Evolutionary conservation across 1,140 invertebrate species (phyloP).

Genomic region (Heliconius melpomene): DNA sequence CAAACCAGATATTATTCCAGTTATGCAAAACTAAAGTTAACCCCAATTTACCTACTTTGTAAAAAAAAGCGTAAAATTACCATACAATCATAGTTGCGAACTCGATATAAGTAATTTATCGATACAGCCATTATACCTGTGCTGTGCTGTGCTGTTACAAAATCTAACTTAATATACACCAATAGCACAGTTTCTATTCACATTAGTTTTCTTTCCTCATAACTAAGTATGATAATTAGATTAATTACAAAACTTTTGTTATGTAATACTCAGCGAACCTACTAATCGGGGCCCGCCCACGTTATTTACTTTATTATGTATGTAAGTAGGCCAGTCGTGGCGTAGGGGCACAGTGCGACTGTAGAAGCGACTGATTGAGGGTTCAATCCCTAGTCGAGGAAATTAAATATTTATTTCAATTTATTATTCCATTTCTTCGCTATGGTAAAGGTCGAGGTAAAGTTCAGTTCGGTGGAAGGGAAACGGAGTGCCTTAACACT

Average conservation of each 20-base stretch:
- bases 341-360: too few species aligned
- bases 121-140: not conserved
- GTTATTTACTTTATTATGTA: constrained; percentile 31
- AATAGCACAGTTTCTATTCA: constrained; percentile 39
- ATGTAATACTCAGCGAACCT: constrained; percentile 26
- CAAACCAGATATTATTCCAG: not conserved
- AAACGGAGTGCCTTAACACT: too few species aligned
- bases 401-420: too few species aligned
- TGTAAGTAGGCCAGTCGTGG: constrained; percentile 16
- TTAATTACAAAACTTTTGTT: constrained; percentile 40
- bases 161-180: constrained; percentile 23
- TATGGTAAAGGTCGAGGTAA: too few species aligned
- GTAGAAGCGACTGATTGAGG: too few species aligned
- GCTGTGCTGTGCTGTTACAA: constrained; percentile 10
- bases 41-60: not conserved
- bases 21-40: not conserved
- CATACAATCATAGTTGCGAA: not conserved
- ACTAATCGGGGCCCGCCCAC: constrained; percentile 27
- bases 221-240: constrained; percentile 35
- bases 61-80: not conserved
- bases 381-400: too few species aligned
- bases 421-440: too few species aligned
- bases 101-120: constrained; percentile 7
- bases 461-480: too few species aligned
- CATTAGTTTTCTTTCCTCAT: constrained; percentile 36